Percentiles rank a stretch among this genome's conserved stretches.
Conservation (phyloP, 1,140 invertebrate species). For the Oryctes rhinoceros region DNA sequence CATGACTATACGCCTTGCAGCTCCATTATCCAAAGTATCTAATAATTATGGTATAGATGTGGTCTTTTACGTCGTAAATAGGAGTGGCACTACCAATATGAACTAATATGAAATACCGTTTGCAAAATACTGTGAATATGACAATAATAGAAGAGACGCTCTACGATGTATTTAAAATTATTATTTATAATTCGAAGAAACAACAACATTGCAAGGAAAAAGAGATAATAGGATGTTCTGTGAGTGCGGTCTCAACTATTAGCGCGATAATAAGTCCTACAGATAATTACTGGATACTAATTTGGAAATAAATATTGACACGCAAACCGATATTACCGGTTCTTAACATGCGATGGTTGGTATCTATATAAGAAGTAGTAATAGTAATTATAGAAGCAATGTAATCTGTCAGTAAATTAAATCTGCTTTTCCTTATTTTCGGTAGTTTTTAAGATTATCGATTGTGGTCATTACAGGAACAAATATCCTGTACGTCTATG, state of each 20-base stretch:
- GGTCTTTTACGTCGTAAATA: too few relatives aligned
- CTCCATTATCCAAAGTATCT: too few relatives aligned
- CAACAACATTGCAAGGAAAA: not conserved
- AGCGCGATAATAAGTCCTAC: constrained; percentile 31
- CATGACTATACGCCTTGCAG: too few relatives aligned
- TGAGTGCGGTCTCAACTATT: constrained; percentile 28
- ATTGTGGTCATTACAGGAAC: not conserved
- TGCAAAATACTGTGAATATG: not conserved
- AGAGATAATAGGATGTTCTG: constrained; percentile 10
- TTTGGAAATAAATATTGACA: constrained; percentile 38
- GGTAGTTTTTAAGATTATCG: not conserved
- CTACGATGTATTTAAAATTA: not conserved
- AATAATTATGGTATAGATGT: too few relatives aligned
- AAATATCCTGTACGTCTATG: not conserved
- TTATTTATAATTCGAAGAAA: constrained; percentile 17
- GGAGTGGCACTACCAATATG: not conserved
- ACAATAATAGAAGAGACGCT: not conserved
- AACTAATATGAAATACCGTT: not conserved
- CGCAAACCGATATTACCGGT: constrained; percentile 28
- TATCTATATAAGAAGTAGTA: not conserved
- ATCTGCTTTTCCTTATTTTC: constrained; percentile 13
- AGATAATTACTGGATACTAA: constrained; percentile 36
- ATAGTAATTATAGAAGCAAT: not conserved
- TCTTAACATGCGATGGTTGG: constrained; percentile 26
- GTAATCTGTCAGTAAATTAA: constrained; percentile 15